These are phyloP conservation scores for Lithophane socia DNA, from an alignment of 2,888 invertebrate species.

Conservation along the genomic window DNA sequence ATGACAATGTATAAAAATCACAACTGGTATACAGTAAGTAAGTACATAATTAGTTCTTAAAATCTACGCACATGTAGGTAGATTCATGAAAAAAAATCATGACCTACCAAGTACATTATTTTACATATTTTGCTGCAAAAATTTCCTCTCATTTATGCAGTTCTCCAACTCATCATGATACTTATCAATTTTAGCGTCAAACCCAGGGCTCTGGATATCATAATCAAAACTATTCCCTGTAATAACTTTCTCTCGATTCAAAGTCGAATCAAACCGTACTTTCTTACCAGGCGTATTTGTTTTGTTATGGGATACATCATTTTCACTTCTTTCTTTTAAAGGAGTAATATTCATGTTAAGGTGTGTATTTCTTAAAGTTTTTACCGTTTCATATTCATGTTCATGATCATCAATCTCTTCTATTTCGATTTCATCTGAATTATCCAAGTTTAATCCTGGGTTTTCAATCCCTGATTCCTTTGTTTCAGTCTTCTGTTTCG, in stretches of 20 bases:
- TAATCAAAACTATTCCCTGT: slow-evolving; percentile 88
- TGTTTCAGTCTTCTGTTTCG: slow-evolving; percentile 76
- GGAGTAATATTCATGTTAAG: slow-evolving; percentile 87
- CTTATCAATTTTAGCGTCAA: slow-evolving; percentile 86
- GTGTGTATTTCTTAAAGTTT: slow-evolving; percentile 84
- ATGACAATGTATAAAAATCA: slow-evolving; percentile 20
- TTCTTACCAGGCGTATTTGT: slow-evolving; percentile 85
- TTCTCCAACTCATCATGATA: slow-evolving; percentile 89
- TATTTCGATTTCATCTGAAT: slow-evolving; percentile 87
- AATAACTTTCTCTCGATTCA: slow-evolving; percentile 87
- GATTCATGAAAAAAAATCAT: not conserved
- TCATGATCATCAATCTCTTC: slow-evolving; percentile 83
- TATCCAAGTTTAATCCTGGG: slow-evolving; percentile 84
- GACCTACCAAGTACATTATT: not conserved
- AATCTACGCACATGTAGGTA: not conserved
- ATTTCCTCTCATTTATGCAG: slow-evolving; percentile 88
- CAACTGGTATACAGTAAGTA: slow-evolving; percentile 5
- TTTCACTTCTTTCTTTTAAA: slow-evolving; percentile 79
- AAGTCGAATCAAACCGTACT: slow-evolving; percentile 87
- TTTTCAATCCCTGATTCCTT: slow-evolving; percentile 87
- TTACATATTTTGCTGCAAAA: slow-evolving; percentile 87
- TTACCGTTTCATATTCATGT: slow-evolving; percentile 86
- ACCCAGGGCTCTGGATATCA: slow-evolving; percentile 85
- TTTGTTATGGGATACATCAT: slow-evolving; percentile 79
- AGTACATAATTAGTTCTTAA: slow-evolving; percentile 13